Percentiles rank a stretch among this genome's conserved stretches.
Evolutionary conservation across 2,888 invertebrate species (phyloP).

Genomic region (Lasioglossum lativentre): DNA sequence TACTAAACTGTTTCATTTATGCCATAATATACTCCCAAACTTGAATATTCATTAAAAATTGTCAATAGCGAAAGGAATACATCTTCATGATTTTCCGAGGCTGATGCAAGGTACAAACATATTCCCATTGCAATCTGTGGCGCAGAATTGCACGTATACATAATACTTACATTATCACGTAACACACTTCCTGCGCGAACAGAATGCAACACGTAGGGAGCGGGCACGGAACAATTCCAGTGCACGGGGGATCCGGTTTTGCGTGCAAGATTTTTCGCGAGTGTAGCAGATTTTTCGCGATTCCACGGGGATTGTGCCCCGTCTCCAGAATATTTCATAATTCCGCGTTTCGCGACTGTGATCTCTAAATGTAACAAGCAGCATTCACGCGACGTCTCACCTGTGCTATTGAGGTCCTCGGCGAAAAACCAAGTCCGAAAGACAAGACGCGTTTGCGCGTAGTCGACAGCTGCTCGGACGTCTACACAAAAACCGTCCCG

Average conservation of each 20-base stretch:
- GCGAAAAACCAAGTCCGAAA: neutral
- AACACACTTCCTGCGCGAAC: neutral
- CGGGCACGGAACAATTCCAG: neutral
- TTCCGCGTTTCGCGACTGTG: neutral
- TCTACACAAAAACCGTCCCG: neutral
- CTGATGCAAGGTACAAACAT: neutral
- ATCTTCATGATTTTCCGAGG: neutral
- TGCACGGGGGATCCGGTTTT: neutral
- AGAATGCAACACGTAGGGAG: neutral
- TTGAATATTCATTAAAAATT: no score
- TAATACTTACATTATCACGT: neutral
- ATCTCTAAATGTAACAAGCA: neutral
- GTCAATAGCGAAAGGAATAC: no score
- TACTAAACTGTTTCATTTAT: no score
- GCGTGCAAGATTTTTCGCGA: neutral
- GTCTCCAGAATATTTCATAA: neutral
- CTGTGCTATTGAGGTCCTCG: constrained; percentile 12
- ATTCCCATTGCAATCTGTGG: neutral
- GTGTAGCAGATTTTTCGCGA: neutral
- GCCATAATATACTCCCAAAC: no score
- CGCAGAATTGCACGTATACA: neutral
- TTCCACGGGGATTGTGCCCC: neutral
- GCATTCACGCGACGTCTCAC: neutral
- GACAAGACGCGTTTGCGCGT: constrained; percentile 3
- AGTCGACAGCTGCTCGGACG: neutral